phyloP scores from a whole-genome alignment of 2,797 vertebrate species.

The Enteromius treurensis region DNA sequence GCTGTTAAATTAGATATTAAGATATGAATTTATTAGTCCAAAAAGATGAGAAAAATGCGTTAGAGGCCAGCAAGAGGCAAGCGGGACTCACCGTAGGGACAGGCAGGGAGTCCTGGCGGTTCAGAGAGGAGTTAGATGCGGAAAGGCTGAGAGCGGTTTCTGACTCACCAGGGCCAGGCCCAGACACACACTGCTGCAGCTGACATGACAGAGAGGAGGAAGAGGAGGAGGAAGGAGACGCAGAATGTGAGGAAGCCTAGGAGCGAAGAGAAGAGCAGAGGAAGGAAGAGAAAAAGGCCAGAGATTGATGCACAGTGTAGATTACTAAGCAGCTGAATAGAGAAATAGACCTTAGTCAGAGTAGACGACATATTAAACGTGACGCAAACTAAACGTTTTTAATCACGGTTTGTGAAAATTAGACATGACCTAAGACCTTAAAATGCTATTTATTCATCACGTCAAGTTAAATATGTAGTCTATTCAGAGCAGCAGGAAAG shows the following conservation, averaged over 20 bases:
- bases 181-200: conserved; percentile 82
- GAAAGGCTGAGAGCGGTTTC: conserved; percentile 83
- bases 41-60: background rate
- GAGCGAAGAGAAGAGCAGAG: conserved; percentile 55
- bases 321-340: background rate
- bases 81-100: conserved; percentile 84
- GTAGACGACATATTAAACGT: background rate
- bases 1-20: conserved; percentile 7
- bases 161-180: conserved; percentile 79
- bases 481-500: background rate
- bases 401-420: conserved; percentile 9
- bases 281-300: conserved; percentile 56
- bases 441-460: background rate
- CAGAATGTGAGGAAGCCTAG: conserved; percentile 63
- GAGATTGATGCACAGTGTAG: conserved; percentile 44
- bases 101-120: conserved; percentile 83
- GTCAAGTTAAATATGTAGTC: background rate
- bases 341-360: conserved; percentile 17
- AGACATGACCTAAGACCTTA: background rate
- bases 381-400: background rate
- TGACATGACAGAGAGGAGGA: conserved; percentile 88
- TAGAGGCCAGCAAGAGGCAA: conserved; percentile 14
- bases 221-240: conserved; percentile 81
- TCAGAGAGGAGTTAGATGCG: conserved; percentile 90
- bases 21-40: background rate